Base-by-base conservation (phyloP, 2,797 vertebrate species). In the Sebastes goodei region DNA sequence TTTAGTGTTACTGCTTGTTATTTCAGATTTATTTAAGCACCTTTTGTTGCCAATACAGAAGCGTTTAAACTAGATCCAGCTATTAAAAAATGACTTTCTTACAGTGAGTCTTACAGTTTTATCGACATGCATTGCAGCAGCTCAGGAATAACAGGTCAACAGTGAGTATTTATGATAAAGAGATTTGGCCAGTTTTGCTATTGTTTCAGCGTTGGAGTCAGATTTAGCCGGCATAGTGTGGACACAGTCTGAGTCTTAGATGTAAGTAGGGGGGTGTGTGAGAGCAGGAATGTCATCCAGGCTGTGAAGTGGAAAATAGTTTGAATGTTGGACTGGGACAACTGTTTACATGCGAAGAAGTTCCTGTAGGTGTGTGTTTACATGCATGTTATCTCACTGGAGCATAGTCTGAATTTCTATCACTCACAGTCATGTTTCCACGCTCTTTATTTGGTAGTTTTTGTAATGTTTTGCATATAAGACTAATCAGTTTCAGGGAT, bases 361-460 rank as follows among this genome's bases (percentile, higher is more conserved):
- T 75, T 80, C 81, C 79, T 6, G 81, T 80, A 84, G 78, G 75
- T 88, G 75, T 78, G 79, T 89, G 88, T 88, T 89, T 86, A 82
- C 74, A 73, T 74, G 71, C 57, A 17, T 56, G 72, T 78, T 71
- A 75, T 82, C 69, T 80, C 75, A 69, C 3, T 49, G 42, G 32
- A 76, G 56, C 61, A 7, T 3, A 9, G 75, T 49, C 33, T 6
- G 61, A 11, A 42, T 56, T 60, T 29, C 6, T 59, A n/a, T 12
- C 59, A 1, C 12, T 57, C 33, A 8, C 61, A 11, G 23, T 72
- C 62, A 33, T 42, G 72, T 65, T 57, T 86, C 66, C 52, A 4
- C 15, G 72, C 17, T 74, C 27, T 35, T 20, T 57, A 46, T 23
- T 63, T 27, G 21, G 11, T 32, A 0, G 27, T 57, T 46, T 53